Base-by-base conservation (phyloP, 2,797 vertebrate genomes). In the Dromococcyx pavoninus region DNA sequence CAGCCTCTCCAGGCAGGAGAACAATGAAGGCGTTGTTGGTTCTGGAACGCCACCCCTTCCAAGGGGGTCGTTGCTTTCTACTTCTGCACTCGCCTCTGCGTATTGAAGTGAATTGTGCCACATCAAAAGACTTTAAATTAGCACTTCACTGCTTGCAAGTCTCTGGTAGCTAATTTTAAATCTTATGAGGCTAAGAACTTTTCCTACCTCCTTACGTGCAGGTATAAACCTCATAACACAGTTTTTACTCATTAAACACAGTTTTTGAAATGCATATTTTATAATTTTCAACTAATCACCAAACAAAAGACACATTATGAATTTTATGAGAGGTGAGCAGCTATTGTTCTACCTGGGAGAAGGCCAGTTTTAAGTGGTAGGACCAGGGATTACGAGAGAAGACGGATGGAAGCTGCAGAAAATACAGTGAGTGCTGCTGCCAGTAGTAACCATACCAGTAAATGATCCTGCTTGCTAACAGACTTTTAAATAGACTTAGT, bases 1-100 rank as follows among this genome's bases (percentile, higher is more conserved):
- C 81, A 96, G 67, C 86, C 88, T 96, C 81, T 95, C 83, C 2
- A 7, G 86, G 88, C 71, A 78, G 61, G 66, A 86, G 91, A 94
- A 97, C 97, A 97, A 97, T 96, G 93, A 33, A 27, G 22, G 88
- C 86, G 77, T 97, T 97, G 96, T 97, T 92, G 89, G 48, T 33
- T 51, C 88, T 94, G 91, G 92, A 93, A 69, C 1, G 9, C 56
- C 8, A 3, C 82, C 91, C 86, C 71, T 88, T 95, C 92, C 65
- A 93, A 80, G 67, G 37, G 66, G 89, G 35, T 43, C 84, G 93
- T 62, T 2, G 7, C 72, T 91, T 89, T 65, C 64, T 67, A 64
- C 62, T 73, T 88, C 79, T 62, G 73, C 3, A 0, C 65, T 86
- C 0, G 22, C 75, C 86, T 91, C 60, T 0, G 1, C 81, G 2